Evolutionary conservation across 2,888 invertebrate species (phyloP), one percentile per base, ranked within the genome.

Genomic region (Periphyllus acericola): DNA sequence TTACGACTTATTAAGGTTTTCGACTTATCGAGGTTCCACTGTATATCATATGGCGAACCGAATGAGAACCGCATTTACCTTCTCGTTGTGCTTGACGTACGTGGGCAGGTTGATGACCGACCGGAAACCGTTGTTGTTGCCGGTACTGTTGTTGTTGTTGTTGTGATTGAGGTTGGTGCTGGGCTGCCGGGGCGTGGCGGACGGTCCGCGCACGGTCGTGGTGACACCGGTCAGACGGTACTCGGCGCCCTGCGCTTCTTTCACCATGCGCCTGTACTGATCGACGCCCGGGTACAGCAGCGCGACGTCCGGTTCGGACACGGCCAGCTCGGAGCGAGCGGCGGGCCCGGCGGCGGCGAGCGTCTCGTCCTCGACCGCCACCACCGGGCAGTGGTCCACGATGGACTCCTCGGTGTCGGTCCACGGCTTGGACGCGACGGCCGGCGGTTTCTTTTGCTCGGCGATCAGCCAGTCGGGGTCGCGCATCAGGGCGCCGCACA

Each of bases 401-500:
- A 92, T 92, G 76, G 93, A 91, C 81, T 80, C 78, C n/a, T 87
- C 81, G 90, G 94, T 94, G 90, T 93, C 93, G 11, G 84, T 32
- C 84, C 84, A 84, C n/a, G 84, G 84, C 29, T 78, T 84, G 32
- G 46, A 0, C 11, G 76, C 46, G 19, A 29, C 68, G 14, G 34
- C 90, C 90, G 92, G 25, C 1, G 91, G 92, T 90, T 93, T 93
- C 90, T 93, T 93, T 90, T 95, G 94, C 90, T 95, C 94, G 81
- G 92, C 90, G 17, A 92, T 93, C 93, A 94, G 94, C 97, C 97
- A 97, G 90, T 96, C 96, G 1, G 97, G 96, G 91, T 97, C 97
- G 82, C 96, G 93, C 96, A 98, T 97, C 0, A 97, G 93, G 40
- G 95, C 94, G 0, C 97, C 97, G 91, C 96, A 97, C 0, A 96